phyloP scores from a whole-genome alignment of 2,888 invertebrate genomes.

The Beris morrisii region DNA sequence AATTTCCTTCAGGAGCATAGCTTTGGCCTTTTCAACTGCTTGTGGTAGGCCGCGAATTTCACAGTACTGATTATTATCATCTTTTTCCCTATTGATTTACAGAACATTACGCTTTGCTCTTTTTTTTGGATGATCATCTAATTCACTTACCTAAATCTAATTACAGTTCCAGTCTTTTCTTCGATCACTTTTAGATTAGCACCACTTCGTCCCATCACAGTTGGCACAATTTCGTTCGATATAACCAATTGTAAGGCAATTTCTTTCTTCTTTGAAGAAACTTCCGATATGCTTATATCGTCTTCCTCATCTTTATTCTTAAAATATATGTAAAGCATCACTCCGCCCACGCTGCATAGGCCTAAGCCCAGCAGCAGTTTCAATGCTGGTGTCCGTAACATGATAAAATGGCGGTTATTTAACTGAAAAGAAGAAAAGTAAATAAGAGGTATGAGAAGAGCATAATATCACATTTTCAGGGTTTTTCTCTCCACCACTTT shows the following conservation, averaged over 20 bases:
- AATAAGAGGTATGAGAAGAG: neutral
- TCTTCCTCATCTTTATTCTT: conserved; percentile 65
- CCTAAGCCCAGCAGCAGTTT: conserved; percentile 68
- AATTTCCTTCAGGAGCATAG: conserved; percentile 66
- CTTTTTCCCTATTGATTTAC: conserved; percentile 58
- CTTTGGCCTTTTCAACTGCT: conserved; percentile 71
- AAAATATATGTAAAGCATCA: conserved; percentile 68
- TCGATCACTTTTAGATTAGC: conserved; percentile 76
- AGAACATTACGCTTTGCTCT: neutral
- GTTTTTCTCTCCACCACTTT: no score
- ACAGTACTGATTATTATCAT: conserved; percentile 65
- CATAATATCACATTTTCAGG: no score
- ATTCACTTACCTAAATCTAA: conserved; percentile 55
- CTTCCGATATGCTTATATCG: conserved; percentile 46
- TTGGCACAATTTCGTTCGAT: conserved; percentile 65
- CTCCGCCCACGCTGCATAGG: conserved; percentile 68
- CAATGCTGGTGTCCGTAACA: conserved; percentile 51
- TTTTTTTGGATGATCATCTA: neutral
- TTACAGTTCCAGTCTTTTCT: conserved; percentile 67
- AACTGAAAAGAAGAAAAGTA: neutral
- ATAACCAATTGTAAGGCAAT: conserved; percentile 63
- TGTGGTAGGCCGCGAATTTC: conserved; percentile 70
- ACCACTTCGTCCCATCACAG: conserved; percentile 75
- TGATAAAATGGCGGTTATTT: neutral
- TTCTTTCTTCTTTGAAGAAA: conserved; percentile 45